Base-by-base conservation (phyloP, 2,888 invertebrate species). In the Metalampra italica region DNA sequence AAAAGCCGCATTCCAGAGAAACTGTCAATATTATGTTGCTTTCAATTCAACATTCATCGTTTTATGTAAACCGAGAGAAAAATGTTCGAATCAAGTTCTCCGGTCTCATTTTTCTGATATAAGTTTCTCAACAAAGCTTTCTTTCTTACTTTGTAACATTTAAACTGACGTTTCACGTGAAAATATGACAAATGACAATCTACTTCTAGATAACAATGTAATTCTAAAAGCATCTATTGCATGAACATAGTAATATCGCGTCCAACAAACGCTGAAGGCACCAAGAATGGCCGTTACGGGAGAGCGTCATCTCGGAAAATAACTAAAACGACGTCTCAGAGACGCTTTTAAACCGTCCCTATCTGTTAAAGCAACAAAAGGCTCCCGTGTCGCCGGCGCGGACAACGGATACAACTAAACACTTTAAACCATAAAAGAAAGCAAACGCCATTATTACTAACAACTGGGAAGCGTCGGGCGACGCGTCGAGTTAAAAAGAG, bases 381-480 rank as follows among this genome's bases (percentile, higher is more conserved):
- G 59, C 67, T 66, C 77, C 77, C 78, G 76, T 71, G 77, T 78
- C 75, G 78, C 75, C 75, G 76, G 74, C 77, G 69, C 78, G 75
- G 78, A 80, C 82, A 81, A 78, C 76, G 67, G 78, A 77, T 80
- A 84, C 85, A 86, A 84, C 75, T 85, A 87, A 88, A 82, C 87
- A 79, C 82, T 88, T 87, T 82, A 85, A 75, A 65, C 71, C 51
- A 46, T 52, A 52, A 81, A 84, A 83, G 80, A 78, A 69, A 78
- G 77, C 68, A 85, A 85, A 78, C 74, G 79, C 78, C 75, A 83
- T 87, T 88, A 88, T 85, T 79, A 85, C 74, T 75, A 74, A 76
- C 82, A 82, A 80, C 78, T 67, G 79, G 69, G 69, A 78, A 84
- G 85, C 84, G 86, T 88, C 71, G 73, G 62, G 57, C 67, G 79